phyloP scores from a whole-genome alignment of 2,113 vertebrate genomes.

The Pseudopipra pipra region DNA sequence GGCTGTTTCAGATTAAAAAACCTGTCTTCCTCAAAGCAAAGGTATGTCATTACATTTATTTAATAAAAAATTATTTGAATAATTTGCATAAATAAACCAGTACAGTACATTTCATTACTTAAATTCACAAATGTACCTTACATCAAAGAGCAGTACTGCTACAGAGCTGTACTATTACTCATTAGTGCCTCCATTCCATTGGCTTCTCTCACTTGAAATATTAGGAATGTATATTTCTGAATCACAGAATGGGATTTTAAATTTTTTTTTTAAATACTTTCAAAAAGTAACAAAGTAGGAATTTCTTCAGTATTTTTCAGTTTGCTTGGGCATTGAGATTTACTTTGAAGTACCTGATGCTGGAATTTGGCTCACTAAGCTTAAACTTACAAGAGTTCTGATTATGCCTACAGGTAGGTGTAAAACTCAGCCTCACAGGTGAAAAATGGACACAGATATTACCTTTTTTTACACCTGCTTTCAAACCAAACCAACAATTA shows the following conservation, averaged over 20 bases:
- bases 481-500: not conserved
- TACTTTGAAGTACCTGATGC: not conserved
- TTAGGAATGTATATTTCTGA: not conserved
- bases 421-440: not conserved
- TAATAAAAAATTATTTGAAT: not conserved
- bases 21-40: not conserved
- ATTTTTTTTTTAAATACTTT: not conserved
- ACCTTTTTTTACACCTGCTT: not conserved
- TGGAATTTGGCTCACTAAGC: not conserved
- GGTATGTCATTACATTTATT: not conserved
- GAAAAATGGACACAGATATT: not conserved
- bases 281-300: not conserved
- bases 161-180: not conserved
- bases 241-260: not conserved
- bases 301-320: not conserved
- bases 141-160: not conserved
- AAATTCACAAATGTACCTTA: not conserved
- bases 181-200: not conserved
- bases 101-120: not conserved
- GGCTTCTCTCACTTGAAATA: not conserved
- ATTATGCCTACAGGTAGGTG: not conserved
- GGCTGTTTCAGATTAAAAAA: not conserved
- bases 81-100: not conserved
- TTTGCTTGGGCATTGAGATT: not conserved
- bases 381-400: not conserved